Evolutionary conservation across 2,888 invertebrate species (phyloP).

Genomic region (Drepana falcataria): DNA sequence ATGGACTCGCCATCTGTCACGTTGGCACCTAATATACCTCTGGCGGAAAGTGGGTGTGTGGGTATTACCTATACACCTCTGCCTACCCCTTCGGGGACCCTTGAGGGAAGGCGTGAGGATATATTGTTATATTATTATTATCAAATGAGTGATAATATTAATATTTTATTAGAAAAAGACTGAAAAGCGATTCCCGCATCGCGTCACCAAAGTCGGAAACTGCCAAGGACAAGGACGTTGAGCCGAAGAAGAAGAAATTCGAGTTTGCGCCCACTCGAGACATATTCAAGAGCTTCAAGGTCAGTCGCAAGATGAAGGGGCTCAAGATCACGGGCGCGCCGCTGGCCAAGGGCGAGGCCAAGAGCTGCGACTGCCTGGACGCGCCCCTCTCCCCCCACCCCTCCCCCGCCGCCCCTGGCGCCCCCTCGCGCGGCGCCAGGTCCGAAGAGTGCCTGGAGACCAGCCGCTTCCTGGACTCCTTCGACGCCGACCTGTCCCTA

Average conservation of each 20-base stretch:
- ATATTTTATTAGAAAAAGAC: constrained; percentile 49
- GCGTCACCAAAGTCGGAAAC: constrained; percentile 56
- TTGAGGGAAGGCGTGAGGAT: too few species aligned
- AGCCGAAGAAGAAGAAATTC: constrained; percentile 70
- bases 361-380: constrained; percentile 71
- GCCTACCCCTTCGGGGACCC: too few species aligned
- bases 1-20: too few species aligned
- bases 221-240: constrained; percentile 57
- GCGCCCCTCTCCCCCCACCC: constrained; percentile 22
- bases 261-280: constrained; percentile 70
- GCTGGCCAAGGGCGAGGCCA: constrained; percentile 56
- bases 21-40: too few species aligned
- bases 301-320: constrained; percentile 62
- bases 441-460: constrained; percentile 64
- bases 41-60: too few species aligned
- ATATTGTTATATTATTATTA: too few species aligned
- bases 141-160: too few species aligned
- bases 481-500: constrained; percentile 49
- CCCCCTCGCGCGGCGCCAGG: constrained; percentile 24
- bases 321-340: constrained; percentile 45
- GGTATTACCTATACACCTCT: too few species aligned
- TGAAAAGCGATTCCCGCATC: constrained; percentile 71
- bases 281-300: constrained; percentile 70
- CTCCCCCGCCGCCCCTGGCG: too few species aligned
- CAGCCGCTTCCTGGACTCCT: constrained; percentile 34